Conservation (phyloP, 1,140 invertebrate species). For the Drosophila busckii region DNA sequence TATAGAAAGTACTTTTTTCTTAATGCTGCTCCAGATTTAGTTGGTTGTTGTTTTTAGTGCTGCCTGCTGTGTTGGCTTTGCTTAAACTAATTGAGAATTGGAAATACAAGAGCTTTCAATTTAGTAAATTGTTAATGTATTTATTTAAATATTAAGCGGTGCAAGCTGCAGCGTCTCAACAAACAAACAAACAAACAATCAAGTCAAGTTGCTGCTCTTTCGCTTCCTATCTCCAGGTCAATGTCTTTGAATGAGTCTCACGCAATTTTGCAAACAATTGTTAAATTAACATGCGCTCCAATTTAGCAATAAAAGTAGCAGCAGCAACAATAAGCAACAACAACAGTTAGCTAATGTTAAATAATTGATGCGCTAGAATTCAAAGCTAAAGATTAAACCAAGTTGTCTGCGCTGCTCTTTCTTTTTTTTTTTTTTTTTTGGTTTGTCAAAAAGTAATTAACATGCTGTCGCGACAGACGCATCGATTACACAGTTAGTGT, state of each 20-base stretch:
- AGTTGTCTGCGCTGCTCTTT: background rate
- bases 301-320: slow-evolving; percentile 12
- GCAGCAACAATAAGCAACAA: slow-evolving; percentile 19
- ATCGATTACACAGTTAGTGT: slow-evolving; percentile 31
- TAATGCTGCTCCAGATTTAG: too few species aligned
- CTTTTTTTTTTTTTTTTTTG: background rate
- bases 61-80: too few species aligned
- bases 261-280: slow-evolving; percentile 57
- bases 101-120: too few species aligned
- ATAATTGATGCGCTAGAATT: too few species aligned
- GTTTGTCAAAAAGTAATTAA: slow-evolving; percentile 40
- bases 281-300: slow-evolving; percentile 49
- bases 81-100: too few species aligned
- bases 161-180: too few species aligned
- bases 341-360: slow-evolving; percentile 26
- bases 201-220: background rate
- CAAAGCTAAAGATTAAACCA: too few species aligned
- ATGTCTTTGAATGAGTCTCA: slow-evolving; percentile 46
- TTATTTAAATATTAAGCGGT: too few species aligned
- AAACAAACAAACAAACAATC: too few species aligned
- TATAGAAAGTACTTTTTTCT: too few species aligned
- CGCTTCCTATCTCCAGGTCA: slow-evolving; percentile 3
- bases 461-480: slow-evolving; percentile 35
- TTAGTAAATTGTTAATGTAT: too few species aligned
- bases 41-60: too few species aligned